Conservation (phyloP, 1,140 invertebrate genomes). For the Capitella teleta region DNA sequence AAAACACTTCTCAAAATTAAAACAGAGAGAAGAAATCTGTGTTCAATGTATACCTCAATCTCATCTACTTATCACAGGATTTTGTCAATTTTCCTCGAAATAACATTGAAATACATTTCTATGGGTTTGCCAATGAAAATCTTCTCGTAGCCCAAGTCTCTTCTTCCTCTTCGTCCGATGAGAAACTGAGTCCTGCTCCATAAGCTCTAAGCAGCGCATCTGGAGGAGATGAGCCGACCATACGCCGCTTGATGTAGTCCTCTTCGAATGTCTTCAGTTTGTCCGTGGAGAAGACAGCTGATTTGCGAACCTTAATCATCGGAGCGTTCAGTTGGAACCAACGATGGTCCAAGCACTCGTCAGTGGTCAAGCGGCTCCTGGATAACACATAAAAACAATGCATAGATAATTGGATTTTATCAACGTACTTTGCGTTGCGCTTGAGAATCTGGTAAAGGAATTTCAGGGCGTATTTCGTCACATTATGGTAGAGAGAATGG, state of each 20-base stretch:
- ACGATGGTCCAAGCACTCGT: constrained; percentile 89
- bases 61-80: too few relatives aligned
- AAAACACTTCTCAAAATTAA: too few relatives aligned
- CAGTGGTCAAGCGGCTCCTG: constrained; percentile 81
- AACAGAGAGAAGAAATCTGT: too few relatives aligned
- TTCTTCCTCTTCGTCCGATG: too few relatives aligned
- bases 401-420: not conserved
- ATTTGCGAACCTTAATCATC: constrained; percentile 83
- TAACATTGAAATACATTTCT: too few relatives aligned
- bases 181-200: too few relatives aligned
- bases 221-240: not conserved
- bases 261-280: constrained; percentile 17
- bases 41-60: too few relatives aligned
- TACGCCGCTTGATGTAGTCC: constrained; percentile 1
- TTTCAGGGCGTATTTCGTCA: constrained; percentile 83
- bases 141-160: too few relatives aligned
- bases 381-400: not conserved
- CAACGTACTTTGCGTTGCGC: constrained; percentile 65
- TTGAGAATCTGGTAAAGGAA: constrained; percentile 94
- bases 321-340: constrained; percentile 84
- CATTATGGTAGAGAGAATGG: constrained; percentile 84
- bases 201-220: not conserved
- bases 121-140: too few relatives aligned
- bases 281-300: constrained; percentile 48
- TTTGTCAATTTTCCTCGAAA: too few relatives aligned